phyloP scores from a whole-genome alignment of 2,888 invertebrate species.

The Hecatera dysodea region DNA sequence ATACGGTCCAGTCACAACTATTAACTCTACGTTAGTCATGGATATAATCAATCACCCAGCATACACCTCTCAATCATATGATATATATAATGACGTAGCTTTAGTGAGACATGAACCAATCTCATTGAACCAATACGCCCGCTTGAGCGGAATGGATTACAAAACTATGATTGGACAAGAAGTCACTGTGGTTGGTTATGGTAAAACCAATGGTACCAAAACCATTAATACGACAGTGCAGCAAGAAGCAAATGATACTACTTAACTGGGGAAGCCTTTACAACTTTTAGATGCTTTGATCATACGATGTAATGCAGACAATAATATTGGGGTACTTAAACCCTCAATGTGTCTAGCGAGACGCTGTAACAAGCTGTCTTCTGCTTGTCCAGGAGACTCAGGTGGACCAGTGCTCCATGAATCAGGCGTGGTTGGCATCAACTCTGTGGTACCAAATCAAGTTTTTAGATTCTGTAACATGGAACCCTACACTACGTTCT shows the following conservation, averaged over 20 bases:
- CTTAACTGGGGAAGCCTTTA: slow-evolving; percentile 17
- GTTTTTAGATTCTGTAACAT: fast-evolving
- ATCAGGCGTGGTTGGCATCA: slow-evolving; percentile 43
- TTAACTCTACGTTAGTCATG: not conserved
- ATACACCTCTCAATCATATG: fast-evolving
- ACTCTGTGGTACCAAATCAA: not conserved
- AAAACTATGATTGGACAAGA: slow-evolving; percentile 30
- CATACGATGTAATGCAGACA: not conserved
- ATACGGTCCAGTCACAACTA: not conserved
- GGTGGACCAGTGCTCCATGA: slow-evolving; percentile 45
- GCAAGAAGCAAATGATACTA: not conserved
- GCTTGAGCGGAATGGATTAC: slow-evolving; percentile 42
- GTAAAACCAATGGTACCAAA: not conserved
- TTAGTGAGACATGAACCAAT: slow-evolving; percentile 29
- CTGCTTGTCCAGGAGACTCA: slow-evolving; percentile 41
- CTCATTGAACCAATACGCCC: slow-evolving; percentile 20
- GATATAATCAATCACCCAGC: slow-evolving; percentile 4
- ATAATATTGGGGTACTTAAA: no score
- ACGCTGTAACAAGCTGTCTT: not conserved
- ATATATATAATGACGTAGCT: slow-evolving; percentile 32
- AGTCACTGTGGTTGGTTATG: slow-evolving; percentile 34
- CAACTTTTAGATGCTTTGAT: slow-evolving; percentile 33
- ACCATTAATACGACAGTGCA: fast-evolving
- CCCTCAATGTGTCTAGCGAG: slow-evolving; percentile 34
- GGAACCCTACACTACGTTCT: not conserved